Percentiles rank a stretch among this genome's conserved stretches.
phyloP scores from a whole-genome alignment of 2,113 vertebrate genomes.

The Fukomys damarensis region DNA sequence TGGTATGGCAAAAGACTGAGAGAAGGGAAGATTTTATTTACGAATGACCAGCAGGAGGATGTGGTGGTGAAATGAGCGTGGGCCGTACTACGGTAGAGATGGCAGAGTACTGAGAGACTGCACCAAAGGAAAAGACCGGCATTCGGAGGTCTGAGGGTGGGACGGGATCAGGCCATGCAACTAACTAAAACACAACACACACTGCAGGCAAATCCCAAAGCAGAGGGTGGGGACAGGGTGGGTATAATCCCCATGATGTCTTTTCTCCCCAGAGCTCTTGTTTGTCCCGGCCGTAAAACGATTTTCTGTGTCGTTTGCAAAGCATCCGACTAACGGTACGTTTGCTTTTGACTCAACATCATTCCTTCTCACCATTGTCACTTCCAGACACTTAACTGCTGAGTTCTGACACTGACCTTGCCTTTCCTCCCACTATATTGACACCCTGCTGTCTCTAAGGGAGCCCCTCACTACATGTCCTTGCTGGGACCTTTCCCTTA shows the following conservation, averaged over 20 bases:
- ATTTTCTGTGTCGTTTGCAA: conserved; percentile 99
- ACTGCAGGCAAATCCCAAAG: conserved; percentile 66
- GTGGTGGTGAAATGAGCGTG: conserved; percentile 44
- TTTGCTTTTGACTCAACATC: conserved; percentile 94
- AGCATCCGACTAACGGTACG: conserved; percentile 99
- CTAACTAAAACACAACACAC: conserved; percentile 10
- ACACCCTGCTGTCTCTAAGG: conserved; percentile 69
- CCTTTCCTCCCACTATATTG: conserved; percentile 72
- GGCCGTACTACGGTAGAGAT: not conserved
- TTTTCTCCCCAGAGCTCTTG: conserved; percentile 99
- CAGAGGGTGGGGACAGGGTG: conserved; percentile 70
- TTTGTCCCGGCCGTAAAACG: conserved; percentile 99
- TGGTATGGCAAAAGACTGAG: conserved; percentile 5
- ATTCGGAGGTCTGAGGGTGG: conserved; percentile 19
- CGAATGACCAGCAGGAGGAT: conserved; percentile 39
- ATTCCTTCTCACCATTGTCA: conserved; percentile 78
- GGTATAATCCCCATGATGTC: conserved; percentile 90
- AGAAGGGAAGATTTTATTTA: conserved; percentile 45
- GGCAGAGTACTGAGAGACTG: conserved; percentile 30
- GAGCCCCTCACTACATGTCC: conserved; percentile 57
- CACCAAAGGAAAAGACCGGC: conserved; percentile 20
- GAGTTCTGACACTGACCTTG: conserved; percentile 70
- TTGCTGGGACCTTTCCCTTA: conserved; percentile 52
- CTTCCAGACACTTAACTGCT: conserved; percentile 73
- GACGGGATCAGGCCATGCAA: not conserved